These are phyloP conservation scores for Cairina moschata DNA, from an alignment of 2,113 vertebrate genomes.

Conservation along the genomic window DNA sequence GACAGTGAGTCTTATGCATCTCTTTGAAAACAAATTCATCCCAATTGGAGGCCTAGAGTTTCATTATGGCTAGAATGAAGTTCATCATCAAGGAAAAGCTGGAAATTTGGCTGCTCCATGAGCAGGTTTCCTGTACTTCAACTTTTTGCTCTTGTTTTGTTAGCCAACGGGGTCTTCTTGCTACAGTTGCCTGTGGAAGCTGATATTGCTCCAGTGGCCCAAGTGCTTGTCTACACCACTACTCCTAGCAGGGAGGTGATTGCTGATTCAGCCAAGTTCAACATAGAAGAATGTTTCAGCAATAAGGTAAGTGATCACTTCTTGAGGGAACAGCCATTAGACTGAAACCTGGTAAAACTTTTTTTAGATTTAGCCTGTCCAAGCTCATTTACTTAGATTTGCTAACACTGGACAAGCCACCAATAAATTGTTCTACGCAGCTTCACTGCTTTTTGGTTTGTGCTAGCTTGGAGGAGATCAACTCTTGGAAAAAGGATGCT, in stretches of 20 bases:
- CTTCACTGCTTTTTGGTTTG: not conserved
- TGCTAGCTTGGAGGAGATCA: not conserved
- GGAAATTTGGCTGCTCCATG: not conserved
- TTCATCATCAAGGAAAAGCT: not conserved
- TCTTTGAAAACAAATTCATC: not conserved
- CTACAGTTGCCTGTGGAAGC: constrained; percentile 64
- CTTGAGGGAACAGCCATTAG: not conserved
- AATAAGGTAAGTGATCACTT: constrained; percentile 81
- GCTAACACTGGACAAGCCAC: not conserved
- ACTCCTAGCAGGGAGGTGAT: constrained; percentile 80
- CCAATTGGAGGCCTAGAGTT: not conserved
- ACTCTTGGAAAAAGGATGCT: not conserved
- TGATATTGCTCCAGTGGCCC: constrained; percentile 80
- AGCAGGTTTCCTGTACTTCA: not conserved
- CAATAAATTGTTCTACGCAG: not conserved
- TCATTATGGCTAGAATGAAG: not conserved
- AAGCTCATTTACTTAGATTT: not conserved
- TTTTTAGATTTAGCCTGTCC: not conserved
- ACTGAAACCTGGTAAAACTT: not conserved
- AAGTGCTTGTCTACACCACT: constrained; percentile 83
- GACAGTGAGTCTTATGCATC: not conserved
- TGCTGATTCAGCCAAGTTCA: constrained; percentile 82
- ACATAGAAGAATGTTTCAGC: constrained; percentile 80
- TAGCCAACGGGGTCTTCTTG: constrained; percentile 74
- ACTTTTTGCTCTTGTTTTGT: not conserved